Percentiles rank a stretch among this genome's conserved stretches.
Evolutionary conservation across 2,797 vertebrate genomes (phyloP).

Genomic region (Lates japonicus): DNA sequence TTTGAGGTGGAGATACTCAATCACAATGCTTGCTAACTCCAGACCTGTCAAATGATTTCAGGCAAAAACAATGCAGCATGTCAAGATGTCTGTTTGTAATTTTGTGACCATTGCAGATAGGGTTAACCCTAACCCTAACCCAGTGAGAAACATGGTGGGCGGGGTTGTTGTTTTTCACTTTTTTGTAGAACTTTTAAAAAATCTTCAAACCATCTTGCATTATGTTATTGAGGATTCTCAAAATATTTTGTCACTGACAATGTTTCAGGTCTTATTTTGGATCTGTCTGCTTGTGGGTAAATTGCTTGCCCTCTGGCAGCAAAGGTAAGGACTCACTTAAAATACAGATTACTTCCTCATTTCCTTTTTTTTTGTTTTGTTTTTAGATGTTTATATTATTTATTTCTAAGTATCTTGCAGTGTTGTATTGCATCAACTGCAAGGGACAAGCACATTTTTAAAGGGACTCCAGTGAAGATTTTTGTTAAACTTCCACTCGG

Average conservation of each 20-base stretch:
- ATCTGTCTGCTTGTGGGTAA: slow-evolving; percentile 59
- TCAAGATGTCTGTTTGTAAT: slow-evolving; percentile 37
- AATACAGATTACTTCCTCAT: slow-evolving; percentile 43
- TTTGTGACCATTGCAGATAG: slow-evolving; percentile 21
- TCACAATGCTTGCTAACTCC: slow-evolving; percentile 38
- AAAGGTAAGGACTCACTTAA: slow-evolving; percentile 38
- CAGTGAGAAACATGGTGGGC: slow-evolving; percentile 23
- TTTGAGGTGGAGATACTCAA: slow-evolving; percentile 58
- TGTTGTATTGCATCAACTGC: slow-evolving; percentile 57
- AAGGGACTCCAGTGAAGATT: slow-evolving; percentile 80
- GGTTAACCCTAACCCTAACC: background rate
- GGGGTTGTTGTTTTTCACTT: slow-evolving; percentile 37
- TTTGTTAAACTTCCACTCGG: slow-evolving; percentile 68
- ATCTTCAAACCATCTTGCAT: slow-evolving; percentile 19
- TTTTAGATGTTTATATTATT: slow-evolving; percentile 76
- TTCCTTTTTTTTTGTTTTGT: slow-evolving; percentile 33
- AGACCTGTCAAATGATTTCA: slow-evolving; percentile 38
- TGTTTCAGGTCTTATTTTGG: slow-evolving; percentile 55
- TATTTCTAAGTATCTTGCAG: slow-evolving; percentile 72
- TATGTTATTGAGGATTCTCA: slow-evolving; percentile 22
- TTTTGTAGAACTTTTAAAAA: background rate
- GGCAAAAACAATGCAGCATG: background rate
- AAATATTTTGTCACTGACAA: slow-evolving; percentile 47
- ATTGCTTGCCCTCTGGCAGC: slow-evolving; percentile 41
- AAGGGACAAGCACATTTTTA: slow-evolving; percentile 70